Conservation (phyloP, 2,888 invertebrate genomes). For the Lepetodrilus schrolli region DNA sequence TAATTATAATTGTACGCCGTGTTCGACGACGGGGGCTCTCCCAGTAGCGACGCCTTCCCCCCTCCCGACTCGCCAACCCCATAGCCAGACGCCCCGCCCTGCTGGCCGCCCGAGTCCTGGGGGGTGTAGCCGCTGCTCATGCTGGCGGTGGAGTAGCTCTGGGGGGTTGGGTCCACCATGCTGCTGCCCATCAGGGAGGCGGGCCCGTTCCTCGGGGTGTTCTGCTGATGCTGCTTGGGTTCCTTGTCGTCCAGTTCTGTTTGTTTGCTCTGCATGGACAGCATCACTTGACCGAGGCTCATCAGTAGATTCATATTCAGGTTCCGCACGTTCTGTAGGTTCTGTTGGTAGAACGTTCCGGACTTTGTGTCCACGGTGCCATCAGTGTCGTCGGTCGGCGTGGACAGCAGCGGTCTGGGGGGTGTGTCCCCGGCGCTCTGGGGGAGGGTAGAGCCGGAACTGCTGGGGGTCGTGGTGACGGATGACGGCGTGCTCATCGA, state of each 20-base stretch:
- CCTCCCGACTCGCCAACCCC: background rate
- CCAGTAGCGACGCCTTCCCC: conserved; percentile 25
- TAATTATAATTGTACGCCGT: too few species aligned
- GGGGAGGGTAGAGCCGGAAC: background rate
- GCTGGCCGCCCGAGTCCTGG: background rate
- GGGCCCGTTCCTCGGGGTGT: background rate
- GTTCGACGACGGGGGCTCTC: conserved; percentile 32
- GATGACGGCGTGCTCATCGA: conserved; percentile 22
- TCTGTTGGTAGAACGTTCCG: conserved; percentile 6
- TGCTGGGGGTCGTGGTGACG: background rate
- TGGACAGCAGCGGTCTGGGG: conserved; percentile 24
- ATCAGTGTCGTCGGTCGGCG: background rate
- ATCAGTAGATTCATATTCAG: conserved; percentile 57
- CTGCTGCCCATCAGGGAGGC: background rate
- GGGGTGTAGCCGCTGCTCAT: background rate
- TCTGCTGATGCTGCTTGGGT: background rate
- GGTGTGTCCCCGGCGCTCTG: background rate
- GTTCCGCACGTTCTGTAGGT: conserved; percentile 43
- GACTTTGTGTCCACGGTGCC: conserved; percentile 17
- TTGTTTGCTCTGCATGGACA: conserved; percentile 43
- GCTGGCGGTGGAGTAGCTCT: background rate
- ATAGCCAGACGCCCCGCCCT: conserved; percentile 14
- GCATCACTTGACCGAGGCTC: conserved; percentile 62
- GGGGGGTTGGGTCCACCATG: background rate
- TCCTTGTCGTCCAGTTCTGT: background rate